These are phyloP conservation scores for Caenorhabditis angaria DNA, from an alignment of 2,888 invertebrate species.

Conservation along the genomic window DNA sequence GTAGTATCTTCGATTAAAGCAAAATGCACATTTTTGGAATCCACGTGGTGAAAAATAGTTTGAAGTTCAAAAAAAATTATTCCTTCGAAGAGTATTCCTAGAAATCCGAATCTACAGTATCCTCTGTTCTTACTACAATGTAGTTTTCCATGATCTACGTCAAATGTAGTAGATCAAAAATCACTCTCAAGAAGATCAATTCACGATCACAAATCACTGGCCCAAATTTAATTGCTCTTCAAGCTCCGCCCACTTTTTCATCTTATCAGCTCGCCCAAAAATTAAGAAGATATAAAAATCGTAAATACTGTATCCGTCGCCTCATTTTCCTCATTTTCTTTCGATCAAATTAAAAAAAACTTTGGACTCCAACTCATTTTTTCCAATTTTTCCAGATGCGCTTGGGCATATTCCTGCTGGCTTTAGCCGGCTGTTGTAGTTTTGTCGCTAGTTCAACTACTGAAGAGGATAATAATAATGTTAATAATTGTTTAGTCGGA, in stretches of 20 bases:
- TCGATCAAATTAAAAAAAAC: too few species aligned
- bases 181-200: not conserved
- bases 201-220: not conserved
- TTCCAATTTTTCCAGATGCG: conserved; percentile 51
- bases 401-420: conserved; percentile 57
- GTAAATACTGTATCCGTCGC: not conserved
- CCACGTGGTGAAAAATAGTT: too few species aligned
- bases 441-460: conserved; percentile 30
- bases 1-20: too few species aligned
- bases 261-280: too few species aligned
- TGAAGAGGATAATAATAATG: too few species aligned
- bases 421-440: conserved; percentile 42
- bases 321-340: not conserved
- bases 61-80: too few species aligned
- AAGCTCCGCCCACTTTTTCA: not conserved
- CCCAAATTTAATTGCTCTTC: too few species aligned
- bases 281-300: not conserved
- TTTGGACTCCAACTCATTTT: too few species aligned
- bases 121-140: too few species aligned
- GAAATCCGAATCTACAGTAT: not conserved
- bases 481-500: conserved; percentile 49
- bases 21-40: too few species aligned
- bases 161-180: not conserved
- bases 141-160: too few species aligned
- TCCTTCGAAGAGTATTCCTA: too few species aligned